A percentile compares a stretch with the other conserved stretches of the same genome.
Conservation (phyloP, 1,140 invertebrate genomes). For the Philaenus spumarius region DNA sequence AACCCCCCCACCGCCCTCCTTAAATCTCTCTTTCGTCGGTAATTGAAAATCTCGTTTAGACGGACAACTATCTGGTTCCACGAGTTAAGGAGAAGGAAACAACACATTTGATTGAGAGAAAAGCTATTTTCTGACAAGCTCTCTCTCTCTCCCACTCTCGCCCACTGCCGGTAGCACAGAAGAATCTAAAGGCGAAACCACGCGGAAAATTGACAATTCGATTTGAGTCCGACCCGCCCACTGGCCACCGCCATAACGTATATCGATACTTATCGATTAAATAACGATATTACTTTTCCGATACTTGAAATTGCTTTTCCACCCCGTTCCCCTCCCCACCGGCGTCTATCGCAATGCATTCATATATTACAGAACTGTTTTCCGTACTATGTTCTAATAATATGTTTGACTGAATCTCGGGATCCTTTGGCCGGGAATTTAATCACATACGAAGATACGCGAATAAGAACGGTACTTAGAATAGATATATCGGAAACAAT, state of each 20-base stretch:
- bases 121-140: background rate
- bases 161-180: background rate
- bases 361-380: background rate
- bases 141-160: background rate
- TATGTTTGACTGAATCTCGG: background rate
- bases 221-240: constrained; percentile 1
- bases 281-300: constrained; percentile 12
- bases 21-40: too few species aligned
- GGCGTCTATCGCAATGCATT: background rate
- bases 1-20: too few species aligned
- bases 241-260: background rate
- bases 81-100: background rate
- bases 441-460: too few species aligned
- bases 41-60: too few species aligned
- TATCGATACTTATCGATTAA: constrained; percentile 8
- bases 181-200: constrained; percentile 4
- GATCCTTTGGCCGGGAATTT: background rate
- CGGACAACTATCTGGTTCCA: too few species aligned
- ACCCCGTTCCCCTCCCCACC: background rate
- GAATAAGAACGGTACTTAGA: too few species aligned
- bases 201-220: constrained; percentile 10
- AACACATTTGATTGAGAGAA: constrained; percentile 1
- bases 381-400: too few species aligned
- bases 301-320: constrained; percentile 6
- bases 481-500: too few species aligned